phyloP scores from a whole-genome alignment of 2,797 vertebrate species.

The Gobionotothen gibberifrons region DNA sequence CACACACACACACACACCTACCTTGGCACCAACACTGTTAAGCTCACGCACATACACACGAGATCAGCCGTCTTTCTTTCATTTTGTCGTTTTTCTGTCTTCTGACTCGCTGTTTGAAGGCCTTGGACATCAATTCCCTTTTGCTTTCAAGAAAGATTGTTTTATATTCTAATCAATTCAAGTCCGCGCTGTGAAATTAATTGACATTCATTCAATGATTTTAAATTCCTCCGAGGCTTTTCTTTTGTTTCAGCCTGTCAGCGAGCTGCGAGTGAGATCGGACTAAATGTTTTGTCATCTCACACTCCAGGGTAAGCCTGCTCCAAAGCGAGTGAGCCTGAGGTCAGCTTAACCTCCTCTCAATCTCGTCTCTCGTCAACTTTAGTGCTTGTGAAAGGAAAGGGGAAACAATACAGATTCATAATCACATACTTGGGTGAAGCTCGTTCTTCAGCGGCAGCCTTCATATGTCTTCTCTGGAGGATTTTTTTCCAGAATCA shows the following conservation, averaged over 20 bases:
- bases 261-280: constrained; percentile 79
- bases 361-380: constrained; percentile 53
- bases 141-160: constrained; percentile 84
- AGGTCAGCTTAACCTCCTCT: constrained; percentile 79
- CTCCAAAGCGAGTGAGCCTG: constrained; percentile 71
- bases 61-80: constrained; percentile 73
- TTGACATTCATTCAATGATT: constrained; percentile 84
- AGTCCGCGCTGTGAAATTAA: constrained; percentile 81
- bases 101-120: constrained; percentile 75
- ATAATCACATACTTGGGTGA: constrained; percentile 58
- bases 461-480: constrained; percentile 58
- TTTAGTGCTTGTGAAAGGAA: constrained; percentile 31
- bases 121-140: constrained; percentile 84
- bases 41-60: constrained; percentile 28
- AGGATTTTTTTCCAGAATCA: constrained; percentile 25
- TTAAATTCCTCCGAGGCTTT: constrained; percentile 77
- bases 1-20: constrained; percentile 14
- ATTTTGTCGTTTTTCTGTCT: constrained; percentile 78
- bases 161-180: constrained; percentile 87
- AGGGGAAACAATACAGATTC: constrained; percentile 32
- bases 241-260: constrained; percentile 84
- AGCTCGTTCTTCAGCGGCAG: constrained; percentile 64
- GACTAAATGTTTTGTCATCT: constrained; percentile 85
- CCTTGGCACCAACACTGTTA: constrained; percentile 19
- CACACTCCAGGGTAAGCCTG: constrained; percentile 75